phyloP scores from a whole-genome alignment of 2,797 vertebrate species.

The Carcharodon carcharias region DNA sequence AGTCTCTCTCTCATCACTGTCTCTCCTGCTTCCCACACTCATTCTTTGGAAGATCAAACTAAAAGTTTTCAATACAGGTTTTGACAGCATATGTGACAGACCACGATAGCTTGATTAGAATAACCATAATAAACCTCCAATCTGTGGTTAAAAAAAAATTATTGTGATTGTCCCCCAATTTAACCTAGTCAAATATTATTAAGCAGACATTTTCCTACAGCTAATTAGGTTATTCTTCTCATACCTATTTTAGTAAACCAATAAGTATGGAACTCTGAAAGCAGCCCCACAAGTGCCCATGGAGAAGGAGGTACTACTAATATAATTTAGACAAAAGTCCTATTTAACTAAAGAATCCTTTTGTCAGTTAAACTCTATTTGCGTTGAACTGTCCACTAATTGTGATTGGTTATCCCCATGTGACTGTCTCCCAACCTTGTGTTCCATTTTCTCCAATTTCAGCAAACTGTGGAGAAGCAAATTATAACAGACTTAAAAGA shows the following conservation, averaged over 20 bases:
- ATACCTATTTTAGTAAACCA: not conserved
- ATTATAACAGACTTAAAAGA: not conserved
- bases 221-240: not conserved
- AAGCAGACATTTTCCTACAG: not conserved
- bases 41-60: not conserved
- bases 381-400: not conserved
- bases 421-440: not conserved
- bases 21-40: no score
- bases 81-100: not conserved
- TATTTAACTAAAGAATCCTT: not conserved
- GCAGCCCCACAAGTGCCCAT: not conserved
- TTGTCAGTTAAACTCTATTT: not conserved
- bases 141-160: not conserved
- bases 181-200: not conserved
- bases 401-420: not conserved
- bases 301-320: not conserved
- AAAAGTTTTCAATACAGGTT: not conserved
- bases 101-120: not conserved
- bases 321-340: not conserved
- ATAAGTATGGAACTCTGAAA: not conserved
- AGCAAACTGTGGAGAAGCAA: not conserved
- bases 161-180: not conserved
- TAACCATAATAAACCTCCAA: not conserved
- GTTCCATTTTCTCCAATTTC: not conserved
- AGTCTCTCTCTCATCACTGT: no score